Base-by-base conservation (phyloP, 2,888 invertebrate species). In the Chrysolina oricalcia region DNA sequence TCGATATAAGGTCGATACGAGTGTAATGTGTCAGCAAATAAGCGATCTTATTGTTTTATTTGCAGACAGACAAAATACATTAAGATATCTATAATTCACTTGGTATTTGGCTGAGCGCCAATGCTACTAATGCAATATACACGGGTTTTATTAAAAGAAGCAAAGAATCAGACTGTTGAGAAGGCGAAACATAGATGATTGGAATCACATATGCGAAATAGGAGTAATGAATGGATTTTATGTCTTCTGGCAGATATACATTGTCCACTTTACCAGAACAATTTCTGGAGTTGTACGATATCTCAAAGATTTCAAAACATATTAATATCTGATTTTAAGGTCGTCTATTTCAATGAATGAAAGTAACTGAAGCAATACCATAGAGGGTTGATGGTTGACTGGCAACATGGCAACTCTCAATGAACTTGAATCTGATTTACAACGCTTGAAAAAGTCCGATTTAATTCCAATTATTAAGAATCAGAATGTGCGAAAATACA, bases 1-100 rank as follows among this genome's bases (percentile, higher is more conserved):
- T 23, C 15, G 27, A 59, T n/a, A 35, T 59, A 35, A 27, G 35
- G 8, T 27, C 27, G 9, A n/a, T 59, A 9, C 17, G 17, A n/a
- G 43, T 10, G 43, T 66, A 53, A 74, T 56, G 64, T 65, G 59
- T 71, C 67, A 46, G 21, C 74, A 66, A 56, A 66, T 70, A 48
- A 23, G 65, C 66, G 66, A 48, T 63, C 23, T 67, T 73, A 68
- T 63, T 68, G 62, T 73, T 77, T 77, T 71, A 53, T 77, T 69
- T 71, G 70, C 56, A 65, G 66, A 78, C 78, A 76, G 62, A 75
- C 46, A 65, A 79, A 79, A 73, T 76, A 72, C 77, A 78, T 79
- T 79, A 69, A 74, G 75, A 75, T 68, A 80, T 77, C 66, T 76
- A 67, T 70, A 71, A 72, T 74, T 71, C 65, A 50, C 41, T 35